Base-by-base conservation (phyloP, 2,888 invertebrate genomes). In the Thecocarcelia acutangulata region DNA sequence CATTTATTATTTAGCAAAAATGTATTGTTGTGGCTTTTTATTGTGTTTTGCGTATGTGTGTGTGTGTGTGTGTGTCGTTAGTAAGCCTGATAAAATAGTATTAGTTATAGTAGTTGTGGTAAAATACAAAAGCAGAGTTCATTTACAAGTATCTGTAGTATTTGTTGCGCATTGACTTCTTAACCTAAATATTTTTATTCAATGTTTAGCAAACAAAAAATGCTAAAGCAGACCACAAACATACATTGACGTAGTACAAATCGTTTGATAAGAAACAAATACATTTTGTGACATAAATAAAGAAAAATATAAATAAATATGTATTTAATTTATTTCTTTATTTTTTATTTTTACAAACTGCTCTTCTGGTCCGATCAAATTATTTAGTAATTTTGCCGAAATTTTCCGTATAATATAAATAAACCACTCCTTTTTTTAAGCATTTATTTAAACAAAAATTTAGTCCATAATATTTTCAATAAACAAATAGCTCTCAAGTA, bases 91-190 rank as follows among this genome's bases (percentile, higher is more conserved):
- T 33, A 44, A 24, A 58, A 19, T 66, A 24, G 59, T 37, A n/a
- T n/a, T n/a, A 46, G 48, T 76, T 61, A 52, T 76, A 46, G 48
- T 76, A 6, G 52, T 58, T 48, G 52, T 63, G 33, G 56, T 63
- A 11, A 40, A 61, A 40, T 52, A 68, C 75, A 77, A 72, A 44
- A 48, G 63, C 28, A 64, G 58, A 56, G 77, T 78, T 78, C 64
- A 78, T 72, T 78, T 78, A 72, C 78, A 72, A 72, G 64, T 64
- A 70, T 70, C 19, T 72, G 33, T 68, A 64, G 69, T 73, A 81
- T 81, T 77, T 82, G 81, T 82, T 82, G 81, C 81, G 69, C 78
- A 78, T 82, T 82, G 81, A 78, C 81, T 82, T 82, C 81, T 78
- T 82, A 82, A 82, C 81, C 81, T 58, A 78, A 82, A 82, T 82